Conservation (phyloP, 2,888 invertebrate genomes). For the Ophonus ardosiacus region DNA sequence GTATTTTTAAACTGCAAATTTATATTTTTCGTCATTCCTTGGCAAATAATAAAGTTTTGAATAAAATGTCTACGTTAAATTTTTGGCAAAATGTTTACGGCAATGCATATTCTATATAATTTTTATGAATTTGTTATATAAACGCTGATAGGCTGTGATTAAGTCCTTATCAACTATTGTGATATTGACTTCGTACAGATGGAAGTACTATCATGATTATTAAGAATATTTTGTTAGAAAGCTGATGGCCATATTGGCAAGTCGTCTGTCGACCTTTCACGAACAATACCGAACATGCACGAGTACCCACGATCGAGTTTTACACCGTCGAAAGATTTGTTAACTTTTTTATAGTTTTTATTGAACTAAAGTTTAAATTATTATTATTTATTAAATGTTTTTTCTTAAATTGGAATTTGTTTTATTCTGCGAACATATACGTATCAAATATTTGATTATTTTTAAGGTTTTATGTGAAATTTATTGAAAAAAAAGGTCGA, state of each 20-base stretch:
- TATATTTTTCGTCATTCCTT: too few species aligned
- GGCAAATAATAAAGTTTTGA: too few species aligned
- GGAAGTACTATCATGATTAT: conserved; percentile 78
- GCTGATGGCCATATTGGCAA: conserved; percentile 31
- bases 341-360: too few species aligned
- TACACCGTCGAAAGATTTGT: too few species aligned
- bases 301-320: too few species aligned
- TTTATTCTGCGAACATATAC: background rate
- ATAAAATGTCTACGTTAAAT: background rate
- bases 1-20: too few species aligned
- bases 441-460: background rate
- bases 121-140: conserved; percentile 53
- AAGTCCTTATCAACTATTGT: conserved; percentile 77
- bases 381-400: background rate
- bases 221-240: conserved; percentile 60
- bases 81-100: conserved; percentile 7
- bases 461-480: background rate
- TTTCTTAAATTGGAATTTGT: background rate
- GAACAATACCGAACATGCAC: background rate
- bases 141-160: conserved; percentile 76
- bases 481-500: background rate
- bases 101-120: conserved; percentile 43
- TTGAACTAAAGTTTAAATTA: background rate
- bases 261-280: background rate
- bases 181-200: conserved; percentile 80